Percentiles rank a stretch among this genome's conserved stretches.
These are phyloP conservation scores for Cirrhinus mrigala DNA, from an alignment of 2,797 vertebrate genomes.

Conservation along the genomic window DNA sequence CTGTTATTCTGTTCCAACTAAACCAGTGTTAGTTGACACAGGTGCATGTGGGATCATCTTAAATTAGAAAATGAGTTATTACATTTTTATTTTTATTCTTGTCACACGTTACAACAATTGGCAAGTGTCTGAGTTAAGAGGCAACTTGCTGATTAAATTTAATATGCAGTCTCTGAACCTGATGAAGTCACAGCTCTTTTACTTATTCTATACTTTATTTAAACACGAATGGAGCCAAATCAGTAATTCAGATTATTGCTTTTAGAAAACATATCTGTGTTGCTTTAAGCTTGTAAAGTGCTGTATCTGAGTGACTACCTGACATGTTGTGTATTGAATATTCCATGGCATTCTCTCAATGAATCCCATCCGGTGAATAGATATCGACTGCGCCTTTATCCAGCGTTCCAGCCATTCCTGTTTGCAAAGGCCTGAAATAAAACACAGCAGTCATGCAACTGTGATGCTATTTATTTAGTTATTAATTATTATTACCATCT, in stretches of 20 bases:
- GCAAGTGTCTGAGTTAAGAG: background rate
- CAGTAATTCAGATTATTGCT: background rate
- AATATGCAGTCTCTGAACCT: background rate
- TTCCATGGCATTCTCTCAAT: background rate
- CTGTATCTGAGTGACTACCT: background rate
- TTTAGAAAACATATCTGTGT: background rate
- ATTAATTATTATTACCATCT: background rate
- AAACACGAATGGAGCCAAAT: background rate
- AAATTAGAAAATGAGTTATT: background rate
- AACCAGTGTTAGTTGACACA: slow-evolving; percentile 68
- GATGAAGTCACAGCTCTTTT: background rate
- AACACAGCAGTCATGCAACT: background rate
- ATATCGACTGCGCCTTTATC: background rate
- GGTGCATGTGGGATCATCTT: slow-evolving; percentile 67
- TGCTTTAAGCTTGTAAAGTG: background rate
- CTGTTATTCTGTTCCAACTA: slow-evolving; percentile 57
- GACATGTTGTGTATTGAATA: background rate
- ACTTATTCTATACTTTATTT: no score
- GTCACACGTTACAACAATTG: background rate
- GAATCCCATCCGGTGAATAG: background rate
- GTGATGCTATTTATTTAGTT: background rate
- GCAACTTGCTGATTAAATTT: background rate
- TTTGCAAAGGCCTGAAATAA: background rate
- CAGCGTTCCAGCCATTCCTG: background rate
- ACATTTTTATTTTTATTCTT: background rate